Evolutionary conservation across 2,113 vertebrate species (phyloP), one percentile per base, ranked within the genome.

Genomic region (Dromaius novaehollandiae): DNA sequence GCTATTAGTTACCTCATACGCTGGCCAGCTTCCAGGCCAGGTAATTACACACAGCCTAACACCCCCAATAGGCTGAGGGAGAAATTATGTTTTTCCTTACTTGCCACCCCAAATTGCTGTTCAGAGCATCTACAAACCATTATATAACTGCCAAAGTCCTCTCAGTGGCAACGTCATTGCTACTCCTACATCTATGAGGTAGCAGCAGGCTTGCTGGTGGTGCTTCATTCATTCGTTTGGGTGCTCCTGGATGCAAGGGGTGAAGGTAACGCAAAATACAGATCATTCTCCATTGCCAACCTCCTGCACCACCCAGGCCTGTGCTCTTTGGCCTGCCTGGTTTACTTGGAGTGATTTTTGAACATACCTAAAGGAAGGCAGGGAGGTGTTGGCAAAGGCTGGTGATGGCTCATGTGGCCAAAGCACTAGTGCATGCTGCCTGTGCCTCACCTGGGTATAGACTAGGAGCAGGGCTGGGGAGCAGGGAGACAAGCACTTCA

Each of bases 271-370:
- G 42, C 15, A 75, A 77, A 80, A 78, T 21, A 14, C 20, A 30
- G 30, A 12, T 61, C 0, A 0, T 16, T 12, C 38, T 6, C 42
- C 15, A 28, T 4, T 4, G 26, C 20, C 50, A 44, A 66, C 16
- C 4, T 17, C 51, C 44, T 26, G 36, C 18, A n/a, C 13, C 30
- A n/a, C 38, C 48, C 46, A 65, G 19, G 63, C 42, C 30, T 2
- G 1, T 28, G 48, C 21, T 46, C 22, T 60, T 16, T 18, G 32
- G 19, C 56, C 66, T 42, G 26, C 19, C 38, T 19, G 7, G 8
- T 82, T 61, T 71, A 34, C 16, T 25, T 25, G 58, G 22, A 40
- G 32, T 1, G 0, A 20, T n/a, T 38, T 56, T 55, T 46, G 58
- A 51, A 46, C 34, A 19, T 15, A 18, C 34, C 0, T 18, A 81